Percentiles rank a stretch among this genome's conserved stretches.
These are phyloP conservation scores for Ennomos erosarius DNA, from an alignment of 2,888 invertebrate genomes.

Conservation along the genomic window DNA sequence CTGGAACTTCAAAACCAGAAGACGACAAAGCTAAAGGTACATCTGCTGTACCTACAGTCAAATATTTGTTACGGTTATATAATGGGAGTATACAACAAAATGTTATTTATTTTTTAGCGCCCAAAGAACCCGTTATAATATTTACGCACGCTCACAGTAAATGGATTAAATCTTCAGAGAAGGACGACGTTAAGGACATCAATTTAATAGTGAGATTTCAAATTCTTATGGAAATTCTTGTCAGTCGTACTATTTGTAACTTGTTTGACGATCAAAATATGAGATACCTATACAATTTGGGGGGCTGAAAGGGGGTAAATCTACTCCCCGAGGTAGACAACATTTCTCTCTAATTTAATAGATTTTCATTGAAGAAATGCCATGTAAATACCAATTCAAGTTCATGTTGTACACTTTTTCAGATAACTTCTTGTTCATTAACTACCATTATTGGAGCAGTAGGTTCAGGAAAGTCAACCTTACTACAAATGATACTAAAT, in stretches of 20 bases:
- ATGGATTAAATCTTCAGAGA: conserved; percentile 75
- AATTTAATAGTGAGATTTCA: conserved; percentile 65
- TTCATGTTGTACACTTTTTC: too few relatives aligned
- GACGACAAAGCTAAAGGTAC: conserved; percentile 49
- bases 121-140: conserved; percentile 54
- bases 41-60: too few relatives aligned
- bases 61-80: too few relatives aligned
- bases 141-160: conserved; percentile 77
- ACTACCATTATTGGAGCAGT: conserved; percentile 87
- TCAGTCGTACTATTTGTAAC: too few relatives aligned
- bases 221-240: not conserved
- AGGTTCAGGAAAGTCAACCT: conserved; percentile 85
- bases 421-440: conserved; percentile 71
- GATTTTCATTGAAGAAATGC: too few relatives aligned
- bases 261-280: too few relatives aligned
- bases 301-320: too few relatives aligned
- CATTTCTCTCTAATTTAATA: too few relatives aligned
- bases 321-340: too few relatives aligned
- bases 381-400: too few relatives aligned
- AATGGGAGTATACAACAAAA: not conserved
- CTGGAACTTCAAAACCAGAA: conserved; percentile 57
- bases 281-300: too few relatives aligned
- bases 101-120: conserved; percentile 28
- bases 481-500: conserved; percentile 88
- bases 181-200: conserved; percentile 75